These are phyloP conservation scores for Antitype chi DNA, from an alignment of 2,888 invertebrate species.

Conservation along the genomic window DNA sequence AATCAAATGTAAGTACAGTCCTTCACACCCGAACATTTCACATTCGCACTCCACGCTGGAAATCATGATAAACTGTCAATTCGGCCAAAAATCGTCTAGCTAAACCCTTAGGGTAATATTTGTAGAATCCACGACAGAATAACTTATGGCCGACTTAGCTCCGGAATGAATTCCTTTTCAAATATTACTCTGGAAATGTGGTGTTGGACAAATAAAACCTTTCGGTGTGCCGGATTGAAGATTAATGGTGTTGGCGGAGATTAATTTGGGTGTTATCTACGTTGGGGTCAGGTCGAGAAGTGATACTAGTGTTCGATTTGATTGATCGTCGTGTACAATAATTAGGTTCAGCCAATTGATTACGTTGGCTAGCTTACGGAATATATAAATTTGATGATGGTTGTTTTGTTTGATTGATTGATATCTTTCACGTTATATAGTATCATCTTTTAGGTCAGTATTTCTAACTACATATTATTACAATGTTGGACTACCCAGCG, in stretches of 20 bases:
- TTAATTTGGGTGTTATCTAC: conserved; percentile 63
- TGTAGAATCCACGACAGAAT: conserved; percentile 66
- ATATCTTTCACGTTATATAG: conserved; percentile 7
- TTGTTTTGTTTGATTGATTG: conserved; percentile 29
- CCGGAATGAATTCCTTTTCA: conserved; percentile 69
- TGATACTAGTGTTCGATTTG: conserved; percentile 54
- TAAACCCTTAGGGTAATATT: conserved; percentile 68
- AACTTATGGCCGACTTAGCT: conserved; percentile 68
- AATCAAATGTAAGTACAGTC: conserved; percentile 30
- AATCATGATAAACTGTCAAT: conserved; percentile 60
- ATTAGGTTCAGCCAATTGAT: conserved; percentile 53
- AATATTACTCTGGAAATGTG: conserved; percentile 66
- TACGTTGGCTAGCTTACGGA: conserved; percentile 17
- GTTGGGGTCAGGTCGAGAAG: conserved; percentile 51
- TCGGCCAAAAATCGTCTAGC: conserved; percentile 55
- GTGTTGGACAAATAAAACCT: conserved; percentile 69
- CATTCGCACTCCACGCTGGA: conserved; percentile 20
- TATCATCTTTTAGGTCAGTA: conserved; percentile 6
- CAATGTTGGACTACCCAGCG: background rate
- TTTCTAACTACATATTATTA: background rate
- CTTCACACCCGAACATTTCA: conserved; percentile 3
- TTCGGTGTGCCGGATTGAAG: conserved; percentile 62
- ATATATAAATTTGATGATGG: conserved; percentile 21
- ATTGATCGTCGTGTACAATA: conserved; percentile 47
- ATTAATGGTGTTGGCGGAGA: conserved; percentile 65